These are phyloP conservation scores for Caenorhabditis japonica DNA, from an alignment of 2,888 invertebrate species.

Conservation along the genomic window DNA sequence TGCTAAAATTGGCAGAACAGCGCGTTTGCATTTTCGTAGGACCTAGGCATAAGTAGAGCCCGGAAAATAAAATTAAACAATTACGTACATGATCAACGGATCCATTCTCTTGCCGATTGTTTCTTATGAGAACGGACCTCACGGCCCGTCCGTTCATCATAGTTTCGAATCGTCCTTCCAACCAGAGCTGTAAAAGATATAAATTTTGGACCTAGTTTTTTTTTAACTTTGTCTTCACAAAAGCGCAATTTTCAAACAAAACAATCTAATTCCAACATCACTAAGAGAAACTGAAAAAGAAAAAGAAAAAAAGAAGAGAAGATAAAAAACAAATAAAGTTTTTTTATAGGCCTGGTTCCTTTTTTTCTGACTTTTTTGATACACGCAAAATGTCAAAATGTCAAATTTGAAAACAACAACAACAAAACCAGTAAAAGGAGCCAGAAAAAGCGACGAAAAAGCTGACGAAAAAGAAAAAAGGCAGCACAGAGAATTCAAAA, in stretches of 20 bases:
- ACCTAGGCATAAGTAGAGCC: no score
- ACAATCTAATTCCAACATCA: conserved; percentile 12
- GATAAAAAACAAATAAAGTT: conserved; percentile 40
- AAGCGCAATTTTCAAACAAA: conserved; percentile 6
- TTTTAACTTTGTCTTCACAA: no score
- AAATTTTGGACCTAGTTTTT: no score
- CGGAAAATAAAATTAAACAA: no score
- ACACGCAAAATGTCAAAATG: no score
- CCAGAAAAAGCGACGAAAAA: conserved; percentile 30
- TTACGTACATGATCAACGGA: conserved; percentile 59
- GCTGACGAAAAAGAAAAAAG: conserved; percentile 6
- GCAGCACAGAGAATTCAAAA: background rate
- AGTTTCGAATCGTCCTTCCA: conserved; percentile 51
- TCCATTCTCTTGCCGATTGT: conserved; percentile 66
- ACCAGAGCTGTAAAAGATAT: conserved; percentile 39
- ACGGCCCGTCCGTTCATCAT: conserved; percentile 74
- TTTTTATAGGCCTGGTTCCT: conserved; percentile 17
- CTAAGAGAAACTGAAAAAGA: conserved; percentile 17
- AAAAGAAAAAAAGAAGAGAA: conserved; percentile 1
- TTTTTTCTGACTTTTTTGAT: conserved; percentile 26
- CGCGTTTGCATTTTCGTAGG: no score
- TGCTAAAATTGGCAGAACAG: no score
- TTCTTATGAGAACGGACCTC: conserved; percentile 70
- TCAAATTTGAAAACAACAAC: conserved; percentile 35
- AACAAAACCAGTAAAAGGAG: conserved; percentile 38